Evolutionary conservation across 2,797 vertebrate species (phyloP), one percentile per base, ranked within the genome.

Genomic region (Enteromius viviparus): DNA sequence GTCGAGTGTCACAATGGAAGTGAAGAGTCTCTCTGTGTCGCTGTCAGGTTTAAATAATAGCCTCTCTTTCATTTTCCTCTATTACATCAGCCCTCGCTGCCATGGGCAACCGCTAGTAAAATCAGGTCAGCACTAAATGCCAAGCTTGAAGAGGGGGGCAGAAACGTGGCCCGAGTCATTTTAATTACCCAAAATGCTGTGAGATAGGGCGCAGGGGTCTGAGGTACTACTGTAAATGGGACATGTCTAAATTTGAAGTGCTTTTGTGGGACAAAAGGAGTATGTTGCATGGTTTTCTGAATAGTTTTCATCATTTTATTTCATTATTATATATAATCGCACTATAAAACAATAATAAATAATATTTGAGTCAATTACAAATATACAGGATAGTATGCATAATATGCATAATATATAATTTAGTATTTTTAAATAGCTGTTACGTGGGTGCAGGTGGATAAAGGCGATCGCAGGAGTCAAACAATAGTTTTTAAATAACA

Each of bases 71-170:
- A 75, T 69, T 81, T 87, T 66, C 83, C 70, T 65, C 40, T 51
- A 55, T 87, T 85, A 74, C 83, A 87, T 87, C 86, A 85, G 76
- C 51, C 66, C 3, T 19, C 26, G 65, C 65, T 78, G 82, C 79
- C 75, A 72, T 69, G 49, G 75, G 85, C 82, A 81, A 84, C 76
- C 55, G 19, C 70, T 60, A 32, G 64, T 51, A 40, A 71, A 87
- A 80, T 71, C 65, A 80, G 86, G 86, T 87, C 86, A 83, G 26
- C 4, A n/a, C 75, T 82, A 85, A 87, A 85, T 82, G 69, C 70
- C 83, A 71, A 29, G 53, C 71, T 64, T 53, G 58, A 66, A 68
- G 62, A 76, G 70, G n/a, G 47, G 62, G n/a, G 76, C 62, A 69
- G 14, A 75, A 85, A 42, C 42, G 45, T 78, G 66, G 58, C 55